phyloP scores from a whole-genome alignment of 2,888 invertebrate genomes.

The Latrodectus elegans region DNA sequence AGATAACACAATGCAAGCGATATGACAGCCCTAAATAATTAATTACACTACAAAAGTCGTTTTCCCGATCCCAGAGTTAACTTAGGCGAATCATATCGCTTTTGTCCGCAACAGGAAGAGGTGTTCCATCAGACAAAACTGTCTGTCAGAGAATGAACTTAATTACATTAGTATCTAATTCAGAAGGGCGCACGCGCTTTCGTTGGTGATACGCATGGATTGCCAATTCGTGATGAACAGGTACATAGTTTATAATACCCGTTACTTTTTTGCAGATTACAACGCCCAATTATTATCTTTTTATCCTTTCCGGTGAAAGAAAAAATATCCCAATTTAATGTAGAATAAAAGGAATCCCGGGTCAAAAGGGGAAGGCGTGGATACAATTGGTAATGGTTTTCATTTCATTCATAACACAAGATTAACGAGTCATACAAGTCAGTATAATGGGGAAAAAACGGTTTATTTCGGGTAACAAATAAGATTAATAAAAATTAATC shows the following conservation, averaged over 20 bases:
- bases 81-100: neutral
- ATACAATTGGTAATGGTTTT: too few relatives aligned
- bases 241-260: neutral
- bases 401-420: too few relatives aligned
- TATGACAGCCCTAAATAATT: too few relatives aligned
- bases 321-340: neutral
- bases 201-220: neutral
- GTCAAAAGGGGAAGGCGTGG: too few relatives aligned
- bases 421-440: too few relatives aligned
- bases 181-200: neutral
- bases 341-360: neutral
- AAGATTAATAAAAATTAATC: too few relatives aligned
- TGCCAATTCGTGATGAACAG: neutral
- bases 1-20: too few relatives aligned
- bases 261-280: neutral
- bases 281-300: neutral
- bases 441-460: too few relatives aligned
- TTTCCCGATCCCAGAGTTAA: too few relatives aligned
- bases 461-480: too few relatives aligned
- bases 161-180: constrained; percentile 1
- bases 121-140: neutral
- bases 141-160: neutral
- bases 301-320: too few relatives aligned
- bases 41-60: too few relatives aligned
- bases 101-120: neutral